These are phyloP conservation scores for Helarctos malayanus DNA, from an alignment of 2,797 vertebrate genomes.

Conservation along the genomic window DNA sequence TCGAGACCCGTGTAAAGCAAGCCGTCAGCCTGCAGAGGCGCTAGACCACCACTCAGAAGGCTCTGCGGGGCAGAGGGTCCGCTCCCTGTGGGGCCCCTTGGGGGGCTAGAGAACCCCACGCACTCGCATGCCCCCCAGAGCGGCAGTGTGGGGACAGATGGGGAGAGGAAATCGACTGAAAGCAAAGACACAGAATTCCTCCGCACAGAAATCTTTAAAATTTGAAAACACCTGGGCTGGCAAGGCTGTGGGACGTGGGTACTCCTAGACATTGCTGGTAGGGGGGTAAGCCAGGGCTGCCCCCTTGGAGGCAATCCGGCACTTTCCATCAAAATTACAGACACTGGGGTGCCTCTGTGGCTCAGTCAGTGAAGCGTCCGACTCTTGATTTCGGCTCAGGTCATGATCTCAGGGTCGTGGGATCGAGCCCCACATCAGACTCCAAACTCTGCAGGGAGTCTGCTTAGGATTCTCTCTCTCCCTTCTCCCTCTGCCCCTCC, in stretches of 20 bases:
- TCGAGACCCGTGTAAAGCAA: not conserved
- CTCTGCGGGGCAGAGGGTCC: not conserved
- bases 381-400: not conserved
- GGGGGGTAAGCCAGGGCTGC: not conserved
- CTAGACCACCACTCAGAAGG: not conserved
- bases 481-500: not conserved
- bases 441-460: not conserved
- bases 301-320: not conserved
- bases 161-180: not conserved
- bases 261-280: rapidly evolving
- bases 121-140: not conserved
- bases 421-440: too few species aligned
- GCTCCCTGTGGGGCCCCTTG: rapidly evolving
- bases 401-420: not conserved
- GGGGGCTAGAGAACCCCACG: not conserved
- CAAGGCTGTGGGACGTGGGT: rapidly evolving
- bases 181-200: not conserved
- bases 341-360: not conserved
- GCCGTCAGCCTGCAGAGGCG: not conserved
- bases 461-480: not conserved
- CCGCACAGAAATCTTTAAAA: not conserved
- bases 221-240: not conserved
- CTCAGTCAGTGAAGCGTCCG: not conserved
- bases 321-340: not conserved
- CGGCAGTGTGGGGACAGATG: rapidly evolving